phyloP scores from a whole-genome alignment of 2,113 vertebrate genomes.

The Poecilia latipinna region DNA sequence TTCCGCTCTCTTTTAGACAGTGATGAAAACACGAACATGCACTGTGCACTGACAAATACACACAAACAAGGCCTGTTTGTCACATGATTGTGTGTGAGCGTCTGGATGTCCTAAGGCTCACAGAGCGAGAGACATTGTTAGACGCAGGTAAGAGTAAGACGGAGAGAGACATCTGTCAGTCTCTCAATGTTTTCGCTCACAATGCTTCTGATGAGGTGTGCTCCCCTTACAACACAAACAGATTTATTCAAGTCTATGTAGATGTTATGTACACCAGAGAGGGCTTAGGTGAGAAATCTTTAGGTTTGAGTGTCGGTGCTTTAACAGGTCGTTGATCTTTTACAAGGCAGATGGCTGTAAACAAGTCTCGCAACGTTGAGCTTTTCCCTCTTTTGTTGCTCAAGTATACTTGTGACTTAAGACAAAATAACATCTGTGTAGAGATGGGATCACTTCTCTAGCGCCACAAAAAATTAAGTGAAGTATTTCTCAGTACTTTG shows the following conservation, averaged over 20 bases:
- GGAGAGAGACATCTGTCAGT: constrained; percentile 67
- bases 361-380: constrained; percentile 70
- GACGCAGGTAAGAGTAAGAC: constrained; percentile 58
- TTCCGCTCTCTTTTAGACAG: constrained; percentile 58
- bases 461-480: constrained; percentile 8
- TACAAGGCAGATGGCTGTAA: constrained; percentile 68
- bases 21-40: constrained; percentile 42
- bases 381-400: constrained; percentile 20
- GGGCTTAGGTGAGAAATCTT: constrained; percentile 47
- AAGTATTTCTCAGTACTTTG: neutral
- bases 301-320: constrained; percentile 42
- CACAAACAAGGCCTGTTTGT: constrained; percentile 13
- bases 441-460: constrained; percentile 18
- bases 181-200: constrained; percentile 53
- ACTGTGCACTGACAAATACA: constrained; percentile 32
- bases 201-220: constrained; percentile 65
- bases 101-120: constrained; percentile 34
- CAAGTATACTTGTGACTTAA: constrained; percentile 37
- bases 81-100: constrained; percentile 20
- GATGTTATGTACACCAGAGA: neutral
- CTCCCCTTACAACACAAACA: constrained; percentile 1
- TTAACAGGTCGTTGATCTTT: constrained; percentile 64
- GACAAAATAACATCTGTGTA: constrained; percentile 24
- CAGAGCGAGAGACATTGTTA: constrained; percentile 47
- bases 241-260: neutral